phyloP scores from a whole-genome alignment of 1,140 invertebrate species.

The Chlorops oryzae region DNA sequence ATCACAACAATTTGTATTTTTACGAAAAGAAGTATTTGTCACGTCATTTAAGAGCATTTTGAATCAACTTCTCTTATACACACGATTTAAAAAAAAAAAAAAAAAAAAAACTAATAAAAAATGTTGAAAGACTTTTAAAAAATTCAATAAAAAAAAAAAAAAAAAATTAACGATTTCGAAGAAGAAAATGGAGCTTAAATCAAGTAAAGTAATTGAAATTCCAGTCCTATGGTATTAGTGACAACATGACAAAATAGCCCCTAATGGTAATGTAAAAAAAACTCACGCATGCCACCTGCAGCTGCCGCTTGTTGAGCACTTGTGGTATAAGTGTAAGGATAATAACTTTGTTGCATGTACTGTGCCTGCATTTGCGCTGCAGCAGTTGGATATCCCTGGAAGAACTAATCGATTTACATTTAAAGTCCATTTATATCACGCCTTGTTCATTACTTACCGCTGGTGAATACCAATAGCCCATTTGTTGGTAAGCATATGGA shows the following conservation, averaged over 20 bases:
- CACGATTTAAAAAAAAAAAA: no score
- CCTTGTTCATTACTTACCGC: slow-evolving; percentile 37
- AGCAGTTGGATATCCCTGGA: slow-evolving; percentile 47
- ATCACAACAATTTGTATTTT: no score
- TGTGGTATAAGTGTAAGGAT: slow-evolving; percentile 48
- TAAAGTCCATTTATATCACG: not conserved
- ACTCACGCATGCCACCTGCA: no score
- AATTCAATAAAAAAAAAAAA: slow-evolving; percentile 18
- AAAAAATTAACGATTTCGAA: slow-evolving; percentile 11
- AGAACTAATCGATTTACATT: not conserved
- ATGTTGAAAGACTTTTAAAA: no score
- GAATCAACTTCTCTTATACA: not conserved
- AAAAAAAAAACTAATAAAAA: no score
- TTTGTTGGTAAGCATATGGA: slow-evolving; percentile 64
- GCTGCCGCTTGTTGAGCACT: slow-evolving; percentile 47
- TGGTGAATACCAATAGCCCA: slow-evolving; percentile 73
- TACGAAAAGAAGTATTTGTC: no score
- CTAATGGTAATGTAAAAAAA: no score
- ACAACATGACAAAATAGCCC: no score
- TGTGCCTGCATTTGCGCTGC: slow-evolving; percentile 57
- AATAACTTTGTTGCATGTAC: slow-evolving; percentile 61
- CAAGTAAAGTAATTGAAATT: no score
- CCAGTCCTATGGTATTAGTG: no score
- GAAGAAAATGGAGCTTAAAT: not conserved
- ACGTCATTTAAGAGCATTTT: not conserved